Conservation (phyloP, 2,797 vertebrate species). For the Ctenopoma kingsleyae region DNA sequence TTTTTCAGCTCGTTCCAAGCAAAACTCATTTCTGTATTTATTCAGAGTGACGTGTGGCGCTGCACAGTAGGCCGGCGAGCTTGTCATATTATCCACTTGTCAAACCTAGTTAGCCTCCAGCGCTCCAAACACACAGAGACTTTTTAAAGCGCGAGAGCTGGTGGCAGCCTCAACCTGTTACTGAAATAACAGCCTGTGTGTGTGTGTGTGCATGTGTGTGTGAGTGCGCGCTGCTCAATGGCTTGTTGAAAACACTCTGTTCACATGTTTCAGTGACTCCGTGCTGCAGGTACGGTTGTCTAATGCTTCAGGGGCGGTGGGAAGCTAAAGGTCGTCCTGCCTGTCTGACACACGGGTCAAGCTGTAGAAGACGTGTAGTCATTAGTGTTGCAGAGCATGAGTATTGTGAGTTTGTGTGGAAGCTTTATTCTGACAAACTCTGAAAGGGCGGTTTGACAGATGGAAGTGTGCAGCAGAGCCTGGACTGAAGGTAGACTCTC, state of each 20-base stretch:
- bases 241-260: constrained; percentile 5
- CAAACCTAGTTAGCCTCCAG: constrained; percentile 51
- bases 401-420: not conserved
- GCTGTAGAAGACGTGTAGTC: not conserved
- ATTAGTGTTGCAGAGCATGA: not conserved
- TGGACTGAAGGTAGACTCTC: no score
- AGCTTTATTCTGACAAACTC: not conserved
- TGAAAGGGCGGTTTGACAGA: not conserved
- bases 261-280: not conserved
- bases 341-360: not conserved
- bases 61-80: constrained; percentile 2
- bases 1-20: constrained; percentile 14
- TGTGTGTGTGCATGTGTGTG: not conserved
- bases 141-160: constrained; percentile 27
- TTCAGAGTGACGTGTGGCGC: constrained; percentile 52
- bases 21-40: constrained; percentile 70
- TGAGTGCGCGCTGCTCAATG: not conserved
- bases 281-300: not conserved
- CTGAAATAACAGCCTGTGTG: constrained; percentile 11
- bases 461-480: not conserved
- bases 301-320: not conserved
- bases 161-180: constrained; percentile 8
- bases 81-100: constrained; percentile 72
- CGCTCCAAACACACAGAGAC: constrained; percentile 36
- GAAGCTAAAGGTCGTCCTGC: not conserved